Evolutionary conservation across 2,888 invertebrate species (phyloP).

Genomic region (Pyrrhosoma nymphula): DNA sequence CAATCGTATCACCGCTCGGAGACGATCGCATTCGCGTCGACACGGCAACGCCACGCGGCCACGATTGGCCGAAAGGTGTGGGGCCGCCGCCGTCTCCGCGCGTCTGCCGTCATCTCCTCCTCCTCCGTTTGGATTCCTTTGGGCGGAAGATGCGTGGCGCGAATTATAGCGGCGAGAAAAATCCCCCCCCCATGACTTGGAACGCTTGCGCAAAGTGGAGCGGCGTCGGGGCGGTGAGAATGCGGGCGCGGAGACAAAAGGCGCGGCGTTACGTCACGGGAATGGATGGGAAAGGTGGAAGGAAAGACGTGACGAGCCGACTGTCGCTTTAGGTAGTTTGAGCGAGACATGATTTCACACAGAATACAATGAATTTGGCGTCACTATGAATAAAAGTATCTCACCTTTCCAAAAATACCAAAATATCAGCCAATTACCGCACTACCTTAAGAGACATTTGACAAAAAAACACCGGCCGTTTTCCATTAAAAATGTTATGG

Average conservation of each 20-base stretch:
- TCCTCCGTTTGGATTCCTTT: neutral
- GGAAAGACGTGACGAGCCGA: neutral
- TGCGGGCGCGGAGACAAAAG: neutral
- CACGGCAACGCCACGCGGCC: neutral
- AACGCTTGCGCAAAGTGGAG: constrained; percentile 16
- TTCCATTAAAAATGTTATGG: too few relatives aligned
- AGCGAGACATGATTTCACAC: too few relatives aligned
- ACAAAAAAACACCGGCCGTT: too few relatives aligned
- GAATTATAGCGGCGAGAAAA: neutral
- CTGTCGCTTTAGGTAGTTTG: neutral
- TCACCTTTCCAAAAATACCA: neutral
- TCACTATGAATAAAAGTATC: neutral
- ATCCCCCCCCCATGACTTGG: neutral
- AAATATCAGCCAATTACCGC: too few relatives aligned
- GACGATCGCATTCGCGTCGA: neutral
- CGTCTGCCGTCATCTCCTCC: neutral
- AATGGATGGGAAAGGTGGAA: neutral
- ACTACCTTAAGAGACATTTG: too few relatives aligned
- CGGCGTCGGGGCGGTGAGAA: neutral
- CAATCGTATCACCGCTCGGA: neutral
- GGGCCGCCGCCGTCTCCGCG: neutral
- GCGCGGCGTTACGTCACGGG: constrained; percentile 18
- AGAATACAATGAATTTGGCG: too few relatives aligned
- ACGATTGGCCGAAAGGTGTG: neutral
- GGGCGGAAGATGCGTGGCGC: constrained; percentile 9